These are phyloP conservation scores for Apteryx owenii DNA, from an alignment of 2,113 vertebrate genomes.

Conservation along the genomic window DNA sequence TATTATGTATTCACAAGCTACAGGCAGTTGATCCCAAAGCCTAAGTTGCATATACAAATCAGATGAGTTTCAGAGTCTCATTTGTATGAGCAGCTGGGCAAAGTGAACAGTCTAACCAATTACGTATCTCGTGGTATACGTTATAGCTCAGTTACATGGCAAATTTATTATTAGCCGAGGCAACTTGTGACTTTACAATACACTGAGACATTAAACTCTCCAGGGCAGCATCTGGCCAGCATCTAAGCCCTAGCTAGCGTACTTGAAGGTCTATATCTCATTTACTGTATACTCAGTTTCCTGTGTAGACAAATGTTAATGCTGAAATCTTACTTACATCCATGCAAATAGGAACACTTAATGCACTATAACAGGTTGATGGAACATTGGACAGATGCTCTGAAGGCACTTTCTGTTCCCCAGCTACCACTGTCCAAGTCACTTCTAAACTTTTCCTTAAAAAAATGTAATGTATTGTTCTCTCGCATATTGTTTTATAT, in stretches of 20 bases:
- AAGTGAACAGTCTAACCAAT: not conserved
- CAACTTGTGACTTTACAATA: not conserved
- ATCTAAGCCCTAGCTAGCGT: fast-evolving
- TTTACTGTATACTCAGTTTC: not conserved
- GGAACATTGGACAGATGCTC: not conserved
- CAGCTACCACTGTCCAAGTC: no score
- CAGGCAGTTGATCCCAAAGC: not conserved
- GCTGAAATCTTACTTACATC: not conserved
- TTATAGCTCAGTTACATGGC: fast-evolving
- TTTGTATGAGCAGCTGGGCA: not conserved
- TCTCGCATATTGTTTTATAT: not conserved
- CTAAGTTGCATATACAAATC: not conserved
- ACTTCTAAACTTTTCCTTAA: no score
- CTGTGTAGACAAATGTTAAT: not conserved
- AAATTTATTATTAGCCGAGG: not conserved
- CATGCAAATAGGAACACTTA: not conserved
- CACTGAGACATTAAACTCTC: not conserved
- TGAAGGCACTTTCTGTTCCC: no score
- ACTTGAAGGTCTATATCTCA: fast-evolving
- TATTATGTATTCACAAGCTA: fast-evolving
- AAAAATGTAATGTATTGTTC: no score
- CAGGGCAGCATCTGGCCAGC: not conserved
- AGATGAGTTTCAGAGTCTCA: not conserved
- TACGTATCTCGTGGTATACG: fast-evolving
- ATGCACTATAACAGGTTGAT: not conserved